Percentiles rank a stretch among this genome's conserved stretches.
These are phyloP conservation scores for Phalanger gymnotis DNA, from an alignment of 2,797 vertebrate species.

Conservation along the genomic window DNA sequence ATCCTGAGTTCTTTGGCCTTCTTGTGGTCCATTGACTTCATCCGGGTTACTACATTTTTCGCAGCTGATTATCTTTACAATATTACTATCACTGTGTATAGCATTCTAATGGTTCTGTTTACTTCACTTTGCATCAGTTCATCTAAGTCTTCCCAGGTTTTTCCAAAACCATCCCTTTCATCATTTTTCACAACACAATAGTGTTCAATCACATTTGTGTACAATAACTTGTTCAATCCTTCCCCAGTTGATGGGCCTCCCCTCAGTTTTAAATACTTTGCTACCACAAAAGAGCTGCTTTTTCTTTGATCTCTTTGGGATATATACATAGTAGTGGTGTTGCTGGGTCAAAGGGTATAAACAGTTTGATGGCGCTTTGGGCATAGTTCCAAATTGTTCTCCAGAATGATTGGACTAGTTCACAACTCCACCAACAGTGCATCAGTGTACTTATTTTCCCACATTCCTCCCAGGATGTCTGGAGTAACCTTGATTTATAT, in stretches of 20 bases:
- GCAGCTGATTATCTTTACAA: not conserved
- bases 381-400: not conserved
- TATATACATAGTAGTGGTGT: not conserved
- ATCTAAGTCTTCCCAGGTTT: not conserved
- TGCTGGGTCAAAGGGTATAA: not conserved
- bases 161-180: not conserved
- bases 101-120: not conserved
- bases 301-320: not conserved
- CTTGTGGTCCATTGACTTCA: not conserved
- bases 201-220: not conserved
- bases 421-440: not conserved
- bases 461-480: not conserved
- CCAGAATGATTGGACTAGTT: not conserved
- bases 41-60: not conserved
- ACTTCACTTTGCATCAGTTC: not conserved
- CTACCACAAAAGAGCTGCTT: not conserved
- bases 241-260: not conserved
- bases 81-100: not conserved
- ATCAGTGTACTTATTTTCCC: not conserved
- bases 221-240: not conserved
- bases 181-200: not conserved
- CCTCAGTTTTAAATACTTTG: not conserved
- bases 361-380: not conserved
- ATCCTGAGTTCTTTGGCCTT: not conserved
- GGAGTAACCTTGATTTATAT: not conserved